These are phyloP conservation scores for Tupaia tana DNA, from an alignment of 2,113 vertebrate genomes.

Conservation along the genomic window DNA sequence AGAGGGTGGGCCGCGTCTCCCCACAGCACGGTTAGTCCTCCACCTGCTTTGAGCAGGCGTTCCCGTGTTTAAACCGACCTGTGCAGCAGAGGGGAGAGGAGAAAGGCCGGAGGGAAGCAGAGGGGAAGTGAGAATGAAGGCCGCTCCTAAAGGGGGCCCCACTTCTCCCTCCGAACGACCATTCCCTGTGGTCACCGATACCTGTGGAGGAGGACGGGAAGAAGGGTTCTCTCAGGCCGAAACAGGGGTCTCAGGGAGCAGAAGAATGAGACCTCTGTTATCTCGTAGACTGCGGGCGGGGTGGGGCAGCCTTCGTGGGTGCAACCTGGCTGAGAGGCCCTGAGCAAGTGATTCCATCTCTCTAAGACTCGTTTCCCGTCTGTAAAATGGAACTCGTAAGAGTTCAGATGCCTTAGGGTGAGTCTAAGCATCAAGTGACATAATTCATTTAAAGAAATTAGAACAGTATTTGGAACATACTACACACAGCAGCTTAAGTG, in stretches of 20 bases:
- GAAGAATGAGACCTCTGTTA: neutral
- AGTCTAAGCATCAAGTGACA: neutral
- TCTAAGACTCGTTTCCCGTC: neutral
- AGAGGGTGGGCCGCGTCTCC: no score
- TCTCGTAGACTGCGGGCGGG: neutral
- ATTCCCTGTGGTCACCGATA: neutral
- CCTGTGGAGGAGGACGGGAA: neutral
- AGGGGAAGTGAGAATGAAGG: neutral
- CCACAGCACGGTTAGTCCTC: neutral
- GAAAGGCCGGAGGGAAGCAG: neutral
- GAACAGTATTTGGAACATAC: neutral
- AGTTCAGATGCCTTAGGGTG: neutral
- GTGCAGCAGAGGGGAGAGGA: accelerated
- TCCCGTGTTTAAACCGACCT: neutral
- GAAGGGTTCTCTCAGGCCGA: neutral
- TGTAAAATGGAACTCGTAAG: neutral
- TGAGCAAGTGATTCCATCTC: neutral
- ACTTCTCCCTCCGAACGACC: neutral
- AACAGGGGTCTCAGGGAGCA: neutral
- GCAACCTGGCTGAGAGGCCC: neutral
- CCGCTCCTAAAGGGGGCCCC: neutral
- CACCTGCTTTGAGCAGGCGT: neutral
- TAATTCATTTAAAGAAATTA: neutral
- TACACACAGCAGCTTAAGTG: neutral
- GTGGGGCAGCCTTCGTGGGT: neutral